A percentile compares a stretch with the other conserved stretches of the same genome.
These are phyloP conservation scores for Xyrauchen texanus DNA, from an alignment of 2,113 vertebrate species.

Conservation along the genomic window DNA sequence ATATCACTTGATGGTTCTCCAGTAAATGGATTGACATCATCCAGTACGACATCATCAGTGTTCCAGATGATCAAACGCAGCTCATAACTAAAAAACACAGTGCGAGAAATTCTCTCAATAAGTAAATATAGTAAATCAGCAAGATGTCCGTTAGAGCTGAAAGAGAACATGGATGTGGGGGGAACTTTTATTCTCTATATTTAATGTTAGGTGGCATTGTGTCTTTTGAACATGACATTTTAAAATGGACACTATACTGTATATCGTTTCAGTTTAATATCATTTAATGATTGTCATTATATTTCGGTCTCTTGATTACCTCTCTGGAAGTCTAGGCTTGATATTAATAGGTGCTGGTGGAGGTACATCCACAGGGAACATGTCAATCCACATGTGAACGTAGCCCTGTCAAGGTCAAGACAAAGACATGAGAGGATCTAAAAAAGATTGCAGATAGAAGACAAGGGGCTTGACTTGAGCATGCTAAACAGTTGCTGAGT, in stretches of 20 bases:
- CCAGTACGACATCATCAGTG: conserved; percentile 87
- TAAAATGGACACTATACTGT: neutral
- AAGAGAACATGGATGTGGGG: too few species aligned
- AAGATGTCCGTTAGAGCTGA: neutral
- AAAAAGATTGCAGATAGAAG: neutral
- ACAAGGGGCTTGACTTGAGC: neutral
- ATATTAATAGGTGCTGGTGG: conserved; percentile 86
- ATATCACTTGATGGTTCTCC: conserved; percentile 90
- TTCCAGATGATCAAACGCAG: conserved; percentile 94
- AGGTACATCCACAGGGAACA: conserved; percentile 89
- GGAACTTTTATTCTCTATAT: neutral
- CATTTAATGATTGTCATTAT: neutral
- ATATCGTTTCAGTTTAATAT: neutral
- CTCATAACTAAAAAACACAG: conserved; percentile 79
- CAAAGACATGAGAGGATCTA: neutral
- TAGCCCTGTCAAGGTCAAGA: conserved; percentile 77
- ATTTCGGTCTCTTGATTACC: conserved; percentile 64
- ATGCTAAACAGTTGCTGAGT: neutral
- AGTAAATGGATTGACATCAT: conserved; percentile 90
- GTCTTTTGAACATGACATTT: neutral
- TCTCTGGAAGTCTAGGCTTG: conserved; percentile 85
- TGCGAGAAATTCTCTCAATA: conserved; percentile 1
- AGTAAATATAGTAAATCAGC: neutral
- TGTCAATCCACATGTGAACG: conserved; percentile 94
- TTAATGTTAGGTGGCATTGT: neutral